Evolutionary conservation across 2,113 vertebrate species (phyloP), one percentile per base, ranked within the genome.

Genomic region (Hippocampus barbouri): DNA sequence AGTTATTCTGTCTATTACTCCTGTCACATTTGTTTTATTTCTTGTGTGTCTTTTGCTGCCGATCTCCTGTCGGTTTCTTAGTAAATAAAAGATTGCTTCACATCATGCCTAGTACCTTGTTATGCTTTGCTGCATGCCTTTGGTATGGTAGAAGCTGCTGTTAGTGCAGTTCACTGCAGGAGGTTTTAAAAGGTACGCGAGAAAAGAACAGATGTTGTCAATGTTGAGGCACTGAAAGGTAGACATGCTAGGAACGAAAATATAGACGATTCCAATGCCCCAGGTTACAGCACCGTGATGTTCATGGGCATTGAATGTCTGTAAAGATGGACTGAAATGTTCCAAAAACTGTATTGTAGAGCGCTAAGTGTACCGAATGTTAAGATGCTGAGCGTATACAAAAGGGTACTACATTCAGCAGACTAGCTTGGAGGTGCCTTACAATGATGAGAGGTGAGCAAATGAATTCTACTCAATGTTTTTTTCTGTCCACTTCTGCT

Each of bases 401-500:
- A 15, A 27, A 34, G 25, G 18, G 30, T 18, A 16, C 57, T 6
- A 30, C 59, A 61, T 61, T 61, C 8, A 61, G 14, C 3, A 60
- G 25, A 30, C 25, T 27, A 30, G 25, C 27, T 6, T 60, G 5
- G 57, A 15, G 27, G 0, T 8, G 59, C 27, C 40, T 15, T 47
- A 49, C 34, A 76, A 27, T 3, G 47, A 72, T 1, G 11, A 34
- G 40, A 49, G 57, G 51, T 45, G 8, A 61, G 54, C 30, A 51
- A 47, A 72, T 21, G 38, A 72, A 75, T 73, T 51, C 0, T 7
- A 66, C 20, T 54, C 71, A 60, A 68, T 70, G 72, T 66, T 62
- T 69, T 77, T 77, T 56, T 71, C 20, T 54, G 11, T 63, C 49
- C 73, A 79, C 59, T 79, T 85, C 77, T 21, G 63, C 21, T 64